phyloP scores from a whole-genome alignment of 1,140 invertebrate species.

The Zeugodacus cucurbitae region DNA sequence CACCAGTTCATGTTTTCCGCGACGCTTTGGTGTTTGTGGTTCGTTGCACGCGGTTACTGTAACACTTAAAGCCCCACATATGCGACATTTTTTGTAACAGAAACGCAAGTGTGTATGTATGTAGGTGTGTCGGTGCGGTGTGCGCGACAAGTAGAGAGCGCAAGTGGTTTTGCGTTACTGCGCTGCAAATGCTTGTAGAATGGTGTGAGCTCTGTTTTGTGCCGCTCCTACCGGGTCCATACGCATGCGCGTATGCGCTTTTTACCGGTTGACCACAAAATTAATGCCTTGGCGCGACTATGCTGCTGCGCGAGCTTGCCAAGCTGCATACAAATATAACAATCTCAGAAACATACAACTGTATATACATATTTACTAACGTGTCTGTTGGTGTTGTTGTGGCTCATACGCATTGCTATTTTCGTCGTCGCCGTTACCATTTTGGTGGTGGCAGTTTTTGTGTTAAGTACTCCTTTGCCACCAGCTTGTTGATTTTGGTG shows the following conservation, averaged over 20 bases:
- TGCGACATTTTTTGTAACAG: background rate
- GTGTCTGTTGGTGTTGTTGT: background rate
- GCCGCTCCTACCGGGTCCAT: background rate
- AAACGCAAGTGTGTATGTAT: background rate
- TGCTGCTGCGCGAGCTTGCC: background rate
- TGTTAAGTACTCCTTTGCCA: background rate
- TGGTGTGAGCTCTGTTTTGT: background rate
- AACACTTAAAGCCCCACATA: background rate
- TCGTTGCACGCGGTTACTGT: slow-evolving; percentile 23
- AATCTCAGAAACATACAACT: background rate
- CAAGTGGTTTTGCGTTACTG: background rate
- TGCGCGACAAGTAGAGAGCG: background rate
- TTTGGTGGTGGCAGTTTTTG: background rate
- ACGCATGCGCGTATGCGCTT: slow-evolving; percentile 11
- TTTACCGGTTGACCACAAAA: slow-evolving; percentile 25
- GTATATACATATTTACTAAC: background rate
- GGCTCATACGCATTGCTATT: background rate
- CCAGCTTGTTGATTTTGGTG: background rate
- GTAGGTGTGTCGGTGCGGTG: background rate
- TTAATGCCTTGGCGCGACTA: background rate
- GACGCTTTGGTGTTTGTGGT: background rate
- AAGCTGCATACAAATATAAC: background rate
- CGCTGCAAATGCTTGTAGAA: background rate
- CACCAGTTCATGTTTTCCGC: background rate
- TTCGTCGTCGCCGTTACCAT: background rate